Conservation (phyloP, 2,888 invertebrate genomes). For the Microdon myrmicae region DNA sequence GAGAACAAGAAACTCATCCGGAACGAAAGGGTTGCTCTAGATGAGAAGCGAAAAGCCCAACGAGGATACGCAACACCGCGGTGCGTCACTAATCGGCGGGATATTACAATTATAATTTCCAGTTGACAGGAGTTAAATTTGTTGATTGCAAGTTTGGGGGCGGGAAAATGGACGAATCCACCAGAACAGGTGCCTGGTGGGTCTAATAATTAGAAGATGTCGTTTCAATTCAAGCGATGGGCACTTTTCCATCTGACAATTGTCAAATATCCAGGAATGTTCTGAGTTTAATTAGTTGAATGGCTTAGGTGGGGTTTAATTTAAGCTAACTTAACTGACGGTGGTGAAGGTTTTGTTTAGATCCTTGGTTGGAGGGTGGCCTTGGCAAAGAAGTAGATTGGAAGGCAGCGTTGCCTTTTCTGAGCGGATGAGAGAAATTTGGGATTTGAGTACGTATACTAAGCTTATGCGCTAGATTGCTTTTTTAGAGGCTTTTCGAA, state of each 20-base stretch:
- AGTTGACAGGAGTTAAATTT: slow-evolving; percentile 31
- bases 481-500: no score
- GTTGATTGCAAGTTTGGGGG: background rate
- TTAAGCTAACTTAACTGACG: no score
- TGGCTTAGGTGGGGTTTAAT: slow-evolving; percentile 2
- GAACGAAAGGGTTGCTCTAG: slow-evolving; percentile 49
- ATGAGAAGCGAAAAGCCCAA: slow-evolving; percentile 33
- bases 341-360: no score
- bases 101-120: slow-evolving; percentile 52
- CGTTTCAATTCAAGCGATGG: slow-evolving; percentile 24
- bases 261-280: slow-evolving; percentile 17
- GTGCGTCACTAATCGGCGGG: slow-evolving; percentile 50
- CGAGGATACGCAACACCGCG: slow-evolving; percentile 33
- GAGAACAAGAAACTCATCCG: slow-evolving; percentile 42
- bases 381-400: no score
- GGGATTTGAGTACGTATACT: no score
- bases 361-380: no score
- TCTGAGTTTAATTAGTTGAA: slow-evolving; percentile 35
- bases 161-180: slow-evolving; percentile 7
- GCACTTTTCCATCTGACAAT: slow-evolving; percentile 30
- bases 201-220: slow-evolving; percentile 43
- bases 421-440: no score
- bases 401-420: no score
- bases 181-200: slow-evolving; percentile 39
- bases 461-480: no score